Evolutionary conservation across 1,140 invertebrate genomes (phyloP).

Genomic region (Drosophila virilis): DNA sequence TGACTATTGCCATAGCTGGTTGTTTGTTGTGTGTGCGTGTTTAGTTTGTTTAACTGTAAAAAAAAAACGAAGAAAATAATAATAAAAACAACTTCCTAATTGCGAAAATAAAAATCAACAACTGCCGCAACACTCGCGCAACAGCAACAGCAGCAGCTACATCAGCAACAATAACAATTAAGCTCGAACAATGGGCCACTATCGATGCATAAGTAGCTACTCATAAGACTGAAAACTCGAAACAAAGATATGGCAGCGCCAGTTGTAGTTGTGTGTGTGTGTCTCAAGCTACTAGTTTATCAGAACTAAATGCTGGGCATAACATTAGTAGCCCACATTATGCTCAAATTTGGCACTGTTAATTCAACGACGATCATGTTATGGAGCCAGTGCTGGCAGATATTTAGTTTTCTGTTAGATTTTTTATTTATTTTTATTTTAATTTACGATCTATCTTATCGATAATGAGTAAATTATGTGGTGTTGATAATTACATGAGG

Average conservation of each 20-base stretch:
- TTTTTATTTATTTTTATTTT: no score
- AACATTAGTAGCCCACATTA: background rate
- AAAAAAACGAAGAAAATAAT: slow-evolving; percentile 32
- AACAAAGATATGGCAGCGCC: background rate
- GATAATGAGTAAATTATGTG: no score
- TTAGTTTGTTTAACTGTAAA: slow-evolving; percentile 66
- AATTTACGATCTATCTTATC: no score
- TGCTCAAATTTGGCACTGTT: background rate
- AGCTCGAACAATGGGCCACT: slow-evolving; percentile 26
- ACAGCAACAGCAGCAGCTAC: slow-evolving; percentile 24
- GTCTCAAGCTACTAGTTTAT: background rate
- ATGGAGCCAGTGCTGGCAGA: background rate
- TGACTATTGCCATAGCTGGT: slow-evolving; percentile 42
- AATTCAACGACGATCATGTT: background rate
- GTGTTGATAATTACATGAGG: no score
- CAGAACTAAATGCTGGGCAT: no score
- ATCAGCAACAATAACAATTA: slow-evolving; percentile 16
- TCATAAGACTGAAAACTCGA: background rate
- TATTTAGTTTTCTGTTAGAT: background rate
- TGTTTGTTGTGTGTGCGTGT: slow-evolving; percentile 51
- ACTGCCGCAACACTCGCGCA: slow-evolving; percentile 21
- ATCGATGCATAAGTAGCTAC: background rate
- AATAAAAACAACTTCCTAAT: slow-evolving; percentile 79
- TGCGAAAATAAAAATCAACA: slow-evolving; percentile 79
- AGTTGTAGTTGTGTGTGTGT: no score